These are phyloP conservation scores for Cyanocitta stelleri DNA, from an alignment of 2,113 vertebrate genomes.

Conservation along the genomic window DNA sequence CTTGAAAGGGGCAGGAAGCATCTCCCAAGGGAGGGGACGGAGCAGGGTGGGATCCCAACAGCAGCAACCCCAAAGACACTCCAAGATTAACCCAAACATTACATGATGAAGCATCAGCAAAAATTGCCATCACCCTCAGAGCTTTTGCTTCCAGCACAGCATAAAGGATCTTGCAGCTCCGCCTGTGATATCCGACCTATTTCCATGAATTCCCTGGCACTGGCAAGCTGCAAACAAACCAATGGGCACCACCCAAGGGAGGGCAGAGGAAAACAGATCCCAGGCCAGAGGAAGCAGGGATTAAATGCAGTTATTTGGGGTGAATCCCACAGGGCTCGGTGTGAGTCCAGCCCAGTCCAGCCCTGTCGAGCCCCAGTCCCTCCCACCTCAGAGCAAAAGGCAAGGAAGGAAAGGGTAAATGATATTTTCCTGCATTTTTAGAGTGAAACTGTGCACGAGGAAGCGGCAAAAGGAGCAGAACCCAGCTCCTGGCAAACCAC, in stretches of 20 bases:
- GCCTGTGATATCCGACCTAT: neutral
- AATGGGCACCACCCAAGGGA: rapidly evolving
- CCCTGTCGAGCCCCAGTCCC: neutral
- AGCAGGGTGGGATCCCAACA: neutral
- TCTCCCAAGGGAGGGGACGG: rapidly evolving
- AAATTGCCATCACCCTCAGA: neutral
- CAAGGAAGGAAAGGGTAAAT: neutral
- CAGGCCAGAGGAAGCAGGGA: neutral
- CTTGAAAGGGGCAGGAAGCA: rapidly evolving
- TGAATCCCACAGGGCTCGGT: rapidly evolving
- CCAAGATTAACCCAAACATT: rapidly evolving
- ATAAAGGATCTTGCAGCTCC: neutral
- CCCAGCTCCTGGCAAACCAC: neutral
- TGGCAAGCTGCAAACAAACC: neutral
- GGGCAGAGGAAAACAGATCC: neutral
- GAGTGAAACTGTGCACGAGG: neutral
- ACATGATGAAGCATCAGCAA: rapidly evolving
- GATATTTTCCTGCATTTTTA: rapidly evolving
- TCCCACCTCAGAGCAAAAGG: neutral
- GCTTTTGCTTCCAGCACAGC: neutral
- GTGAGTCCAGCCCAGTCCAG: neutral
- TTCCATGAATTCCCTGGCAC: neutral
- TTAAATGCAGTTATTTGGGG: neutral
- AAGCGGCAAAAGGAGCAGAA: neutral
- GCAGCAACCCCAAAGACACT: neutral